phyloP scores from a whole-genome alignment of 1,140 invertebrate species.

The Uloborus diversus region DNA sequence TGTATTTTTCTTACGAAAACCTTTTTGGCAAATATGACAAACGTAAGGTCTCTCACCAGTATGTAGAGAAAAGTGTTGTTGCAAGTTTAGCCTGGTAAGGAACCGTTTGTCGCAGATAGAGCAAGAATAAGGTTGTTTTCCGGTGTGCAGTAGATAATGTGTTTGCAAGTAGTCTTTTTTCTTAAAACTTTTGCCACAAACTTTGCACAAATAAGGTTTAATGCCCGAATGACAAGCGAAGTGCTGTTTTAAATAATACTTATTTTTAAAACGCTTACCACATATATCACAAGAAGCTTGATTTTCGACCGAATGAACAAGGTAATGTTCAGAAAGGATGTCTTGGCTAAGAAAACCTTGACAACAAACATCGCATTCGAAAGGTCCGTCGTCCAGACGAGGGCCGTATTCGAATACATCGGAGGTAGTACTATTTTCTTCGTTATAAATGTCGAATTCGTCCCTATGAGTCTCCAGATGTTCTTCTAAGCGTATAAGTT shows the following conservation, averaged over 20 bases:
- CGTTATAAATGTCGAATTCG: background rate
- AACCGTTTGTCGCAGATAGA: slow-evolving; percentile 67
- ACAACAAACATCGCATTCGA: slow-evolving; percentile 33
- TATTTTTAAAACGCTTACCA: slow-evolving; percentile 17
- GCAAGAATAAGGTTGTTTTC: slow-evolving; percentile 63
- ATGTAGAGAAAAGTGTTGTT: slow-evolving; percentile 25
- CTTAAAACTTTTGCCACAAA: slow-evolving; percentile 67
- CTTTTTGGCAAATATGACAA: slow-evolving; percentile 60
- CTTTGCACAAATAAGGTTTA: slow-evolving; percentile 63
- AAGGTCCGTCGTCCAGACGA: background rate
- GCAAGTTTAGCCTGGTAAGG: slow-evolving; percentile 65
- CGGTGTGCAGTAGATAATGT: slow-evolving; percentile 56
- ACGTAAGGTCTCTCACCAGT: slow-evolving; percentile 62
- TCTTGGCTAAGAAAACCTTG: slow-evolving; percentile 26
- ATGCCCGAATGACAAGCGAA: slow-evolving; percentile 16
- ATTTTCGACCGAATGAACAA: background rate
- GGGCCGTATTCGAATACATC: background rate
- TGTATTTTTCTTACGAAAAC: slow-evolving; percentile 66
- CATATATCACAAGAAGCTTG: slow-evolving; percentile 26
- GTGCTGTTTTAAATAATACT: slow-evolving; percentile 30
- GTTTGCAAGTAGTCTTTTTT: slow-evolving; percentile 28
- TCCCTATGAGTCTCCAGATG: slow-evolving; percentile 13
- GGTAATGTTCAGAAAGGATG: slow-evolving; percentile 16
- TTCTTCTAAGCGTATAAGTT: slow-evolving; percentile 26
- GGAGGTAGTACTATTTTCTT: background rate